Evolutionary conservation across 2,888 invertebrate species (phyloP).

Genomic region (Eristalinus sepulchralis): DNA sequence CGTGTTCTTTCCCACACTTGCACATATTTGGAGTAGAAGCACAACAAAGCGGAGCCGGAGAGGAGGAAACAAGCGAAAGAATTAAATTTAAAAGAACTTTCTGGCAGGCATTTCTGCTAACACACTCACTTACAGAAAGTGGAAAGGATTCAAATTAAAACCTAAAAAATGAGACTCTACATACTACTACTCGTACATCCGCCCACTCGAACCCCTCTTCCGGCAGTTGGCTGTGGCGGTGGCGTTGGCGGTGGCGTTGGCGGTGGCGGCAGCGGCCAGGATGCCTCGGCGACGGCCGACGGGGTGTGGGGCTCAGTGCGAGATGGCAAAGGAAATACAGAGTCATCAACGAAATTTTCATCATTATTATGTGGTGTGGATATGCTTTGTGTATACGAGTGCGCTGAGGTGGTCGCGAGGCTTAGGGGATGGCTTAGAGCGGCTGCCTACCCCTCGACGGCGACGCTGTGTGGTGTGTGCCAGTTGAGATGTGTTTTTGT

Average conservation of each 20-base stretch:
- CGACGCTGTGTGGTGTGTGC: constrained; percentile 52
- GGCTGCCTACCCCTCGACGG: constrained; percentile 32
- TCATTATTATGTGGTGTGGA: constrained; percentile 69
- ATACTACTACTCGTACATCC: constrained; percentile 35
- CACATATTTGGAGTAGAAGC: background rate
- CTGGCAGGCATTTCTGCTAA: constrained; percentile 54
- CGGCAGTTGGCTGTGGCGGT: too few relatives aligned
- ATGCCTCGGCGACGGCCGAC: background rate
- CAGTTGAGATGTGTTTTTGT: constrained; percentile 66
- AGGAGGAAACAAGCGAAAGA: constrained; percentile 5
- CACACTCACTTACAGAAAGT: constrained; percentile 62
- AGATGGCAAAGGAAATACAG: constrained; percentile 65
- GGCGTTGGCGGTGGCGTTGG: too few relatives aligned
- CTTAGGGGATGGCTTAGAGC: constrained; percentile 54
- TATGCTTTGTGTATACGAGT: constrained; percentile 49
- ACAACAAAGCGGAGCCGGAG: background rate
- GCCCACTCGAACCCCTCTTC: background rate
- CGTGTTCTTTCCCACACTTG: constrained; percentile 63
- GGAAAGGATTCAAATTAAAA: constrained; percentile 70
- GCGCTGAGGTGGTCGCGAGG: constrained; percentile 57
- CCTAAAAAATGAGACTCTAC: constrained; percentile 65
- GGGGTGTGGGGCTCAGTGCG: constrained; percentile 2
- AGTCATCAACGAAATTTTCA: constrained; percentile 67
- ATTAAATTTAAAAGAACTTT: constrained; percentile 53
- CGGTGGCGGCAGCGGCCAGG: too few relatives aligned